Evolutionary conservation across 2,797 vertebrate genomes (phyloP).

Genomic region (Crocodylus rhombifer): DNA sequence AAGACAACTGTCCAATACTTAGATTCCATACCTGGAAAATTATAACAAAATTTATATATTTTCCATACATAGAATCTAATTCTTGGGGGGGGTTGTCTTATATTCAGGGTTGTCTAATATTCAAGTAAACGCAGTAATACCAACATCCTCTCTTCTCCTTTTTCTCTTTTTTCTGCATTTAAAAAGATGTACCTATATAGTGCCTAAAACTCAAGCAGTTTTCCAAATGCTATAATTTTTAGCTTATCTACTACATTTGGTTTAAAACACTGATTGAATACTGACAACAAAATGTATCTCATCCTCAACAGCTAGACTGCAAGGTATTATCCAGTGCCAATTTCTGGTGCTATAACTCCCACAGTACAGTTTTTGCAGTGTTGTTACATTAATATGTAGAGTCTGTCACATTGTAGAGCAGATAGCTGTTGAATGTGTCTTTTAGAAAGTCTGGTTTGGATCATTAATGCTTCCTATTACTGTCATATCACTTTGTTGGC

Average conservation of each 20-base stretch:
- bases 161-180: not conserved
- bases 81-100: too few species aligned
- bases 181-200: not conserved
- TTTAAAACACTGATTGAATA: not conserved
- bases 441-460: not conserved
- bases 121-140: not conserved
- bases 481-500: fast-evolving
- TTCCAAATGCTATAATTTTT: not conserved
- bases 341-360: not conserved
- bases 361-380: not conserved
- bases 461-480: not conserved
- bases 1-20: too few species aligned
- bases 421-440: not conserved
- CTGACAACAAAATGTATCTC: not conserved
- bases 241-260: not conserved
- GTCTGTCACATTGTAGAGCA: not conserved
- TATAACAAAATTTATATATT: too few species aligned
- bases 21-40: too few species aligned
- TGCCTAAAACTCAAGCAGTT: not conserved
- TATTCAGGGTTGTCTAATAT: too few species aligned
- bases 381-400: not conserved
- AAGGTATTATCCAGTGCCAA: not conserved
- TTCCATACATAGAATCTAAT: too few species aligned
- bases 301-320: not conserved
- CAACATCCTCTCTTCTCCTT: not conserved